Base-by-base conservation (phyloP, 2,113 vertebrate species). In the Triplophysa rosa region DNA sequence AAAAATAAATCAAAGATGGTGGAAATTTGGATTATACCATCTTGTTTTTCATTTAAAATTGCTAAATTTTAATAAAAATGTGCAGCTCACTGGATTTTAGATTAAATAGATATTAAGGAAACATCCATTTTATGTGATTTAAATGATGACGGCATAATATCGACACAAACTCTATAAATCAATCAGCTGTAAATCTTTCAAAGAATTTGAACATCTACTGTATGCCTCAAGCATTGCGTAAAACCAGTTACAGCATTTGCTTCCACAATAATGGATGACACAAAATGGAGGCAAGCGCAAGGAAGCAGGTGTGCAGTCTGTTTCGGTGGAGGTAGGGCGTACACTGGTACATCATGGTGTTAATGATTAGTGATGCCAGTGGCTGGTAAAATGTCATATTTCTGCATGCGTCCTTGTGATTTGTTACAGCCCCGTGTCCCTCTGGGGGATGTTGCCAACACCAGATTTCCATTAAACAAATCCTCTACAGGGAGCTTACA, bases 401-500 rank as follows among this genome's bases (percentile, higher is more conserved):
- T 76, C 49, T 45, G 56, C 26, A 68, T 79, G 78, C 63, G 68
- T 85, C 80, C 61, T 47, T 54, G 67, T 78, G 82, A 84, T 84
- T 84, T 82, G 67, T 70, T 78, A 40, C 78, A 81, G 83, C 80
- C 80, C 83, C 40, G 64, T 74, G 76, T 75, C 63, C 80, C 82
- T 81, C 63, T 19, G 67, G 84, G 79, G 76, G 76, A 78, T 61
- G 59, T 83, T 68, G 76, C 54, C 68, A 83, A 86, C 87, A 84
- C 82, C 77, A 76, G 54, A 86, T 85, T 80, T 81, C 85, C 85
- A 87, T 87, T 84, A 88, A 80, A 85, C 67, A 82, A 82, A 82
- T 79, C 66, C 72, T 84, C 72, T 54, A 72, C 61, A 67, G 78
- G 80, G 74, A 79, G 59, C 26, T 77, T 77, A 45, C 74, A 77